Percentiles rank a stretch among this genome's conserved stretches.
These are phyloP conservation scores for Seriola dumerili DNA, from an alignment of 2,113 vertebrate genomes.

Conservation along the genomic window DNA sequence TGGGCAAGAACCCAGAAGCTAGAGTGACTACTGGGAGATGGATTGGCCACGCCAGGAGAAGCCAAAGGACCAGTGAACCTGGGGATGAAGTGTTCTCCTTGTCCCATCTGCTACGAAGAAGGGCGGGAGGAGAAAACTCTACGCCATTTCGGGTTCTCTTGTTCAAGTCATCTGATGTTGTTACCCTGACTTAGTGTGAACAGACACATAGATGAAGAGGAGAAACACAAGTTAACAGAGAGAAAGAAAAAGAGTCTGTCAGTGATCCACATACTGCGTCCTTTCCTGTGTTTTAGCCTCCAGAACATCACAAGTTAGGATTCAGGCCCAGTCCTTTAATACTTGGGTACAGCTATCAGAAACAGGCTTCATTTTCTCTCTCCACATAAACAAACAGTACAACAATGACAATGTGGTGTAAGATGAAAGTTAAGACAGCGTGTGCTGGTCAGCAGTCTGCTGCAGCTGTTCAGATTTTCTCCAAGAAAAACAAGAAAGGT, in stretches of 20 bases:
- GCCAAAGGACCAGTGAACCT: slow-evolving; percentile 77
- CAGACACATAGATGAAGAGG: neutral
- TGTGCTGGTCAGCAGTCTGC: slow-evolving; percentile 51
- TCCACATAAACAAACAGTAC: neutral
- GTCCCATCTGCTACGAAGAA: slow-evolving; percentile 72
- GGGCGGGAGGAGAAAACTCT: slow-evolving; percentile 27
- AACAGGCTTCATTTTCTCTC: slow-evolving; percentile 20
- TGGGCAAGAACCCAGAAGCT: slow-evolving; percentile 69
- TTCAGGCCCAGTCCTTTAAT: slow-evolving; percentile 16
- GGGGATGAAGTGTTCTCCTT: slow-evolving; percentile 70
- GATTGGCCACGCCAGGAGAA: slow-evolving; percentile 67
- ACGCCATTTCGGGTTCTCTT: slow-evolving; percentile 1
- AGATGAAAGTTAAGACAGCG: slow-evolving; percentile 8
- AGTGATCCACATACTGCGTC: neutral
- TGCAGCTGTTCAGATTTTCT: slow-evolving; percentile 38
- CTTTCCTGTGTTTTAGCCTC: slow-evolving; percentile 5
- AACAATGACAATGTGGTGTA: neutral
- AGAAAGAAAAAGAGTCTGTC: neutral
- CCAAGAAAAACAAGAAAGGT: slow-evolving; percentile 28
- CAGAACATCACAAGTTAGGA: slow-evolving; percentile 22
- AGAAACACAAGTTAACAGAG: neutral
- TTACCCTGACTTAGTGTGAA: slow-evolving; percentile 1
- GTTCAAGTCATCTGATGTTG: slow-evolving; percentile 8
- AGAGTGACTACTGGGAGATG: slow-evolving; percentile 68
- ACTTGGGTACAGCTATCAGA: neutral